Base-by-base conservation (phyloP, 2,113 vertebrate species). In the Cinclus mexicanus region DNA sequence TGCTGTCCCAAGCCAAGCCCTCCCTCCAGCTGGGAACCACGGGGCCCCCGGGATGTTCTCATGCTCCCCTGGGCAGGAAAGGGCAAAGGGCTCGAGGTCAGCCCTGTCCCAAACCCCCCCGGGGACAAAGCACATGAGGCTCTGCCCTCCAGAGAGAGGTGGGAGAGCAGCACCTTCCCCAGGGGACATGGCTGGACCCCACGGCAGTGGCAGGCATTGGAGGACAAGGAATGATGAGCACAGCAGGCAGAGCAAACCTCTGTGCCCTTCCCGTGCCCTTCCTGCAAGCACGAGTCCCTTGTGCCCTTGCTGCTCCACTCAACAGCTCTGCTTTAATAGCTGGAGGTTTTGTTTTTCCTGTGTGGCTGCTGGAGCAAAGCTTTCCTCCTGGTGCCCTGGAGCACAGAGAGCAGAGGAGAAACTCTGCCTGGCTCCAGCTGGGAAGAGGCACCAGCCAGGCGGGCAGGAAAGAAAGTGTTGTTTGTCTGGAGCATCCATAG, bases 171-270 rank as follows among this genome's bases (percentile, higher is more conserved):
- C 84, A 47, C 57, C 42, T 80, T 72, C 71, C 83, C 64, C 80
- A 12, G 68, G 83, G 89, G 50, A 70, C 12, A 0, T 0, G n/a
- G 63, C 55, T 3, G 3, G 55, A 39, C 18, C 68, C 50, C 55
- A 19, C 0, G 0, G 79, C 60, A 42, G 79, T 1, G 1, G 11
- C 52, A 46, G 70, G 7, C 2, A 0, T 1, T 1, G 9, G 11
- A 63, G 52, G 47, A 85, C 1, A 1, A n/a, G 77, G 22, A 25
- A 20, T 17, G 50, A 17, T 0, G 15, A 72, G 79, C 44, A 4
- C 17, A n/a, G 4, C 0, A 2, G 31, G 46, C 63, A 70, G 23
- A 81, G 56, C 72, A 55, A 70, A 72, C 25, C 29, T 21, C 70
- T 2, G 4, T 7, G n/a, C 1, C 4, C 63, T 31, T 37, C 55